A percentile compares a stretch with the other conserved stretches of the same genome.
phyloP scores from a whole-genome alignment of 2,113 vertebrate genomes.

The Gymnogyps californianus region DNA sequence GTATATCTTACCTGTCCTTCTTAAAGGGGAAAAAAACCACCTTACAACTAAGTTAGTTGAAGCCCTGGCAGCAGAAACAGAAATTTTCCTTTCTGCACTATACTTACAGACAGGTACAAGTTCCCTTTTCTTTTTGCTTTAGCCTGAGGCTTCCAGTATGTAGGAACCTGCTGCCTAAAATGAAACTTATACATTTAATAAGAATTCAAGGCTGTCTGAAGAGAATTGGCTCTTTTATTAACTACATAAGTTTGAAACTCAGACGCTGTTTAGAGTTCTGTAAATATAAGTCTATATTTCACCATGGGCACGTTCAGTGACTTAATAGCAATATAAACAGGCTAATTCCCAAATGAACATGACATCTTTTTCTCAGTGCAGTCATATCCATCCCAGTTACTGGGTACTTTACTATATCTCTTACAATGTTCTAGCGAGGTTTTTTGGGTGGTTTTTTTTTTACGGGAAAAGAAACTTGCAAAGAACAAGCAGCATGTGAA shows the following conservation, averaged over 20 bases:
- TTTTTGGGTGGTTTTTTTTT: background rate
- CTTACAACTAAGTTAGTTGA: background rate
- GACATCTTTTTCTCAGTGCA: conserved; percentile 4
- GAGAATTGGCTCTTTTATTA: conserved; percentile 57
- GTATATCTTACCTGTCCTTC: background rate
- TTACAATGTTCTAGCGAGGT: background rate
- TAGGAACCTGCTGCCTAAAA: conserved; percentile 36
- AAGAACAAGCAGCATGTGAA: background rate
- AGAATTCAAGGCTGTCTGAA: conserved; percentile 44
- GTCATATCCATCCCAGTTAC: background rate
- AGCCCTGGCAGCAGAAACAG: background rate
- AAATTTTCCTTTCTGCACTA: background rate
- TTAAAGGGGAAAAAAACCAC: background rate
- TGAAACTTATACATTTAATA: conserved; percentile 51
- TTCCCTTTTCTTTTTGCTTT: background rate
- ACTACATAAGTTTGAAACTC: conserved; percentile 62
- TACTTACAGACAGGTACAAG: background rate
- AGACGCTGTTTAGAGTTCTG: conserved; percentile 18
- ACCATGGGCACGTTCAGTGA: background rate
- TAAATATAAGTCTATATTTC: conserved; percentile 50
- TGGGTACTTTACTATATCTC: background rate
- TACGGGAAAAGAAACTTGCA: background rate
- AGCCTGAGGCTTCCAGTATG: conserved; percentile 9
- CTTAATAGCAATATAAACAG: conserved; percentile 35
- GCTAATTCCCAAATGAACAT: background rate